Percentiles rank a stretch among this genome's conserved stretches.
phyloP scores from a whole-genome alignment of 2,113 vertebrate genomes.

The Helogale parvula region DNA sequence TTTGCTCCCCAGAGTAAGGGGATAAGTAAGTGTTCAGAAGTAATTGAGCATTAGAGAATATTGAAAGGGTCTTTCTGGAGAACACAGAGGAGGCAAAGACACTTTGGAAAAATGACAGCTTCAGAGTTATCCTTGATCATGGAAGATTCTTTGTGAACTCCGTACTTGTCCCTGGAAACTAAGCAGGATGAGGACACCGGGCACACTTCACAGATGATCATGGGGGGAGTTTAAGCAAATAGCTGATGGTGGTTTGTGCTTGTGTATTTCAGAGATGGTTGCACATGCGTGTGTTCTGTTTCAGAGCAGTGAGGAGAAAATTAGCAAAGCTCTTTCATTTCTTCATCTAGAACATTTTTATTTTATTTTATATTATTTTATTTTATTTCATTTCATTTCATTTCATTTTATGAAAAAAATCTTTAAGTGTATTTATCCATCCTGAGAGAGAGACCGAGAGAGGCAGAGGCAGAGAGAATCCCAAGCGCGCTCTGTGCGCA shows the following conservation, averaged over 20 bases:
- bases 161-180: not conserved
- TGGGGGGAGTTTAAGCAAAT: not conserved
- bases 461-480: too few species aligned
- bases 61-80: not conserved
- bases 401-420: too few species aligned
- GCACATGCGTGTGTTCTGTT: not conserved
- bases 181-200: not conserved
- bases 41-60: not conserved
- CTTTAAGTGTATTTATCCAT: too few species aligned
- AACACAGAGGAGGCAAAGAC: not conserved
- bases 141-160: not conserved
- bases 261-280: not conserved
- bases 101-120: not conserved
- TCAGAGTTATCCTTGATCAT: not conserved
- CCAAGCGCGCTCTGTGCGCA: too few species aligned
- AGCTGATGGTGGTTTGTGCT: not conserved
- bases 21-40: not conserved
- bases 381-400: too few species aligned
- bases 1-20: not conserved
- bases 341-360: too few species aligned
- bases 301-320: not conserved
- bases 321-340: not conserved
- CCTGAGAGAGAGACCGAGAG: too few species aligned
- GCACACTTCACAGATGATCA: accelerated
- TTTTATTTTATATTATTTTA: too few species aligned